Conservation (phyloP, 2,113 vertebrate species). For the Sturnus vulgaris region DNA sequence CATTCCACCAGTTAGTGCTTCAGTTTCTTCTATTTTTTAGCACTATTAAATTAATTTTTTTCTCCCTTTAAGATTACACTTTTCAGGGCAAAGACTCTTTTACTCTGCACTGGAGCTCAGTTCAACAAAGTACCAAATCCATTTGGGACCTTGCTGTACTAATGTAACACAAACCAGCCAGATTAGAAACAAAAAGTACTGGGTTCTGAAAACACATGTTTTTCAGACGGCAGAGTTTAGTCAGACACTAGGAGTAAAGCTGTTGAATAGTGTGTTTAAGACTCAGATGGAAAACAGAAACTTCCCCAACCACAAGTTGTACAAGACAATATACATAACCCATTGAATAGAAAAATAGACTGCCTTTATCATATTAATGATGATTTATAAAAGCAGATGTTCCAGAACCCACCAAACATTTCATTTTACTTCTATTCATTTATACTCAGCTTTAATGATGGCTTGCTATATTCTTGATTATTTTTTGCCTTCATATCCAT, state of each 20-base stretch:
- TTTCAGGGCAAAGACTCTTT: neutral
- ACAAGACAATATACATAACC: neutral
- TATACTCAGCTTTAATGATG: neutral
- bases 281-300: constrained; percentile 32
- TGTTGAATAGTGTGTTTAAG: constrained; percentile 8
- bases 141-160: neutral
- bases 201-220: constrained; percentile 19
- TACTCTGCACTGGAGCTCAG: neutral
- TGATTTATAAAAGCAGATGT: constrained; percentile 20
- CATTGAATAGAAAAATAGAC: neutral
- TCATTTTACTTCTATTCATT: neutral
- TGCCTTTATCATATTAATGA: neutral
- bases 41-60: neutral
- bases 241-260: neutral
- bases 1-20: neutral
- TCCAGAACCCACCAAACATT: neutral
- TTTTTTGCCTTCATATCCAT: neutral
- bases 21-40: neutral
- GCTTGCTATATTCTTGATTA: neutral
- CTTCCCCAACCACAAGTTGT: constrained; percentile 19
- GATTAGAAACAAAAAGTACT: neutral
- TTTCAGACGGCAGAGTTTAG: neutral
- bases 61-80: neutral
- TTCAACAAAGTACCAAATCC: neutral
- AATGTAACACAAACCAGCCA: neutral